Base-by-base conservation (phyloP, 2,888 invertebrate species). In the Xiphydria camelus region DNA sequence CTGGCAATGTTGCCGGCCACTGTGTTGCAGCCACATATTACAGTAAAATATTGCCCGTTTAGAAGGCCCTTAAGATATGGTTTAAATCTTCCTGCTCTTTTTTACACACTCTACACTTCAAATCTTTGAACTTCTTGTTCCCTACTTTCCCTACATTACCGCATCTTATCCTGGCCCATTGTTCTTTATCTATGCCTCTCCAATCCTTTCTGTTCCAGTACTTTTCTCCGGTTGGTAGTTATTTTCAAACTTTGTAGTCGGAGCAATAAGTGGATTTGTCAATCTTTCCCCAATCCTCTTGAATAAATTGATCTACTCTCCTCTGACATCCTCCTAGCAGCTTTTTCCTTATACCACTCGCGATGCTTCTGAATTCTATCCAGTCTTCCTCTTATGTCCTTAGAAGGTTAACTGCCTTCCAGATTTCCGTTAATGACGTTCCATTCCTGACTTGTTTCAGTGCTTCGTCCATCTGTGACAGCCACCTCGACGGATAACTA, bases 101-200 rank as follows among this genome's bases (percentile, higher is more conserved):
- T 15, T 15, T 19, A 31, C 23, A 43, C 4, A 15, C 22, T n/a
- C 15, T n/a, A 14, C 43, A 29, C 3, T 1, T 2, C 9, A 7
- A 9, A 23, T 29, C 10, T 12, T 1, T 14, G 18, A 45, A 45
- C n/a, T 17, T 31, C 31, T 44, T 46, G 2, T 40, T 40, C 14
- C 31, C 25, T 4, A n/a, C 18, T 15, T 18, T 32, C 3, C 39
- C 39, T 9, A 45, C 23, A 18, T 39, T 45, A 10, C 44, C 44
- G 19, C 44, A 45, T 7, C 44, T 32, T 5, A 37, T 18, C 14
- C 43, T 43, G 2, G 37, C 37, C 43, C 31, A 37, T 14, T 17
- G n/a, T 5, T 26, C 35, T 29, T 43, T 29, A 9, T 10, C 15
- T 22, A 5, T 7, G 5, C 22, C 22, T 9, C 10, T 36, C 2